phyloP scores from a whole-genome alignment of 2,888 invertebrate genomes.

The Cerceris rybyensis region DNA sequence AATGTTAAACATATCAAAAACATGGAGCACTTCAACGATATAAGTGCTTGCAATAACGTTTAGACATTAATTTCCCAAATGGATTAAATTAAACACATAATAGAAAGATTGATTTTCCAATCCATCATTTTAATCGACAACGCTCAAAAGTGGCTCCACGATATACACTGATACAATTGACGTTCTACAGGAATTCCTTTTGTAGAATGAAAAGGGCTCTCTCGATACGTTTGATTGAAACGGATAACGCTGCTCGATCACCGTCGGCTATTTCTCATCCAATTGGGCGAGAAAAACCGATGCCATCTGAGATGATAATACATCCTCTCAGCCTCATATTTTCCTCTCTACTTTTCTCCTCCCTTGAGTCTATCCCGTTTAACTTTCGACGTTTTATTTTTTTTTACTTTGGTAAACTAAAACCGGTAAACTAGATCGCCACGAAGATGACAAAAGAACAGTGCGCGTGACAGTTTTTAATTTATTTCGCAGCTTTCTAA shows the following conservation, averaged over 20 bases:
- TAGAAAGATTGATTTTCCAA: too few species aligned
- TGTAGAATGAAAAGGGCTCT: conserved; percentile 28
- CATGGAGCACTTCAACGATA: too few species aligned
- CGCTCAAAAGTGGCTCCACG: too few species aligned
- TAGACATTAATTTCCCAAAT: too few species aligned
- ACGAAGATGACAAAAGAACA: not conserved
- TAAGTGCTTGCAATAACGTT: too few species aligned
- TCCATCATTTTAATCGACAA: conserved; percentile 20
- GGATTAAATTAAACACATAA: too few species aligned
- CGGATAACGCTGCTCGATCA: conserved; percentile 67
- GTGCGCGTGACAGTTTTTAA: conserved; percentile 32
- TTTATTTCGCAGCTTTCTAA: conserved; percentile 46
- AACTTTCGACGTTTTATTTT: not conserved
- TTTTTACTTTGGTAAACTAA: not conserved
- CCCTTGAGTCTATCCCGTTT: conserved; percentile 2
- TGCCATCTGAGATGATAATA: conserved; percentile 45
- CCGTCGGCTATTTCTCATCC: conserved; percentile 53
- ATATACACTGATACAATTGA: too few species aligned
- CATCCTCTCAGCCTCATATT: conserved; percentile 6
- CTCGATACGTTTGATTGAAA: conserved; percentile 66
- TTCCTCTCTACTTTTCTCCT: not conserved
- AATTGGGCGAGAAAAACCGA: conserved; percentile 55
- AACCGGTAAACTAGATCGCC: not conserved
- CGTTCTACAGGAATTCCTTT: conserved; percentile 55
- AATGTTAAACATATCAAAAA: too few species aligned